Conservation (phyloP, 2,797 vertebrate genomes). For the Eremophila alpestris region DNA sequence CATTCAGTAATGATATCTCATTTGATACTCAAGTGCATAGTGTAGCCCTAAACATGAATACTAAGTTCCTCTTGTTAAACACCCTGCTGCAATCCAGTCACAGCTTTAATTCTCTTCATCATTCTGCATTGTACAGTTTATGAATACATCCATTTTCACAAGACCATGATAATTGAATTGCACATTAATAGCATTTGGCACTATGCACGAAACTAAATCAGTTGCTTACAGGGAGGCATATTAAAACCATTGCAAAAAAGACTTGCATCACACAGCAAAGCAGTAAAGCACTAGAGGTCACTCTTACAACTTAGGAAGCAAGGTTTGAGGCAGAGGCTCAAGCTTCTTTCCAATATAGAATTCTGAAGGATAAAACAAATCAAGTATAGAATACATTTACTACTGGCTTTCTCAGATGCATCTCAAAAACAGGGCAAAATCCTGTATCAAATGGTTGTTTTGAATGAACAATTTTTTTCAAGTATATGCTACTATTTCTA, state of each 20-base stretch:
- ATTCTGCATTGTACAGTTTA: constrained; percentile 33
- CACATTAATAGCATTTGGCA: constrained; percentile 49
- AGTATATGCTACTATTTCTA: not conserved
- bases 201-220: constrained; percentile 42
- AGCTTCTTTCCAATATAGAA: not conserved
- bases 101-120: constrained; percentile 44
- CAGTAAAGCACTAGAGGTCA: constrained; percentile 81
- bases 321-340: not conserved
- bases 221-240: not conserved
- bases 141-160: constrained; percentile 49
- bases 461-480: not conserved
- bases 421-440: not conserved
- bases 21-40: constrained; percentile 40
- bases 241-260: constrained; percentile 23
- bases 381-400: not conserved
- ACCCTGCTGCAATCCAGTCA: constrained; percentile 22
- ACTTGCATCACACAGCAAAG: constrained; percentile 18
- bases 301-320: constrained; percentile 73
- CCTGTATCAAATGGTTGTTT: not conserved
- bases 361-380: constrained; percentile 23
- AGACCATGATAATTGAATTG: constrained; percentile 33
- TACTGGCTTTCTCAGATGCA: not conserved
- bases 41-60: constrained; percentile 49
- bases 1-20: constrained; percentile 55
- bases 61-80: constrained; percentile 32